A percentile compares a stretch with the other conserved stretches of the same genome.
Evolutionary conservation across 2,113 vertebrate species (phyloP).

Genomic region (Myiozetetes cayanensis): DNA sequence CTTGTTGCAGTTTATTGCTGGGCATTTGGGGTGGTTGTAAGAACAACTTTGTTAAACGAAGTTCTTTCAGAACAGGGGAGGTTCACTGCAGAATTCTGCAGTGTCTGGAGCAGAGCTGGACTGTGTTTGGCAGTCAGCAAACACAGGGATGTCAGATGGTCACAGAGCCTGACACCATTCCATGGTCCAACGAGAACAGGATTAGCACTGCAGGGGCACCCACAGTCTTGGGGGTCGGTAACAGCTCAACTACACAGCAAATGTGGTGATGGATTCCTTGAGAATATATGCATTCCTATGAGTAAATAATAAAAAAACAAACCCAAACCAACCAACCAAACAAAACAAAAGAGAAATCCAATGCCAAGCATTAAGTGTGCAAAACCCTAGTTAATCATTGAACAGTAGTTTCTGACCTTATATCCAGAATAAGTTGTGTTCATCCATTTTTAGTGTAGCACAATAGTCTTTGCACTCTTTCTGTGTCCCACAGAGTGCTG

Average conservation of each 20-base stretch:
- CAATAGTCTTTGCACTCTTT: background rate
- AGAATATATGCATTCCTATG: background rate
- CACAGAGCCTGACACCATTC: background rate
- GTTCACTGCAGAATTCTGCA: background rate
- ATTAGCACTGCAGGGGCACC: background rate
- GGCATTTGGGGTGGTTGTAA: background rate
- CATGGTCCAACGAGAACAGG: accelerated
- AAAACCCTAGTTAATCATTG: background rate
- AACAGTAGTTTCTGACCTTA: background rate
- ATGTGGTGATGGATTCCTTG: background rate
- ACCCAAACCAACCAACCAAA: too few species aligned
- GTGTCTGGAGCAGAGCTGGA: background rate
- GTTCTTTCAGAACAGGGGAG: background rate
- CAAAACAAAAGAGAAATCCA: background rate
- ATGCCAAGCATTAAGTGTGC: background rate
- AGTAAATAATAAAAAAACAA: background rate
- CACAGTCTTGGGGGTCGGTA: background rate
- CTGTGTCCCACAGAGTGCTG: background rate
- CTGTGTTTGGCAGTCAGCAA: background rate
- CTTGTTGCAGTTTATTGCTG: background rate
- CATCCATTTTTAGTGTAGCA: background rate
- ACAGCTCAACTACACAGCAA: background rate
- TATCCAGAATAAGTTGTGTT: background rate
- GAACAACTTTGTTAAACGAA: background rate
- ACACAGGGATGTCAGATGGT: background rate